Evolutionary conservation across 92 coral and sea anemone genomes (phyloP), one percentile per base, ranked within the genome.

Genomic region (Desmophyllum pertusum): DNA sequence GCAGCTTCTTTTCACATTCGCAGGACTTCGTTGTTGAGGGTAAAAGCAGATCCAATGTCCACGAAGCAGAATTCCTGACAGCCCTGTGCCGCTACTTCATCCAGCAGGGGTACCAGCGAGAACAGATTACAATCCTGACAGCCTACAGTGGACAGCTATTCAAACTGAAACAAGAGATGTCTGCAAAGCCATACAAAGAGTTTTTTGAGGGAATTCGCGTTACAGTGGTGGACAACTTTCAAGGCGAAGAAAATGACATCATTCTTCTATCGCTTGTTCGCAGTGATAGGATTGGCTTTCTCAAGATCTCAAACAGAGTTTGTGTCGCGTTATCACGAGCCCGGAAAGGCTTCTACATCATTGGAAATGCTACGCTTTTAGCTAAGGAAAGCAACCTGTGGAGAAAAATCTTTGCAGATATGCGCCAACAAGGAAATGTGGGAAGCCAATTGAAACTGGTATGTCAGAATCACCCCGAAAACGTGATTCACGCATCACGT

Each of bases 241-340:
- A 61, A 81, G 93, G 97, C 13, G 98, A 94, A 50, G 98, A 94
- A 30, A 94, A 94, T 55, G 98, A 94, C 72, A 94, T 17, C n/a
- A n/a, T n/a, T n/a, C n/a, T n/a, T n/a, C n/a, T n/a, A n/a, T n/a
- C n/a, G n/a, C n/a, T n/a, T n/a, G 98, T 94, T 5, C 92, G 98
- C 36, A 94, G 98, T 82, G 79, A 85, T 39, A 83, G 78, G 52
- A 90, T 89, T 59, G 98, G 98, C 3, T 94, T 94, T 39, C 83
- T 94, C 3, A 90, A 86, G 70, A 90, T 65, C 40, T 87, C 87
- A 29, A 94, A 94, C 73, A 93, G 98, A 23, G 91, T 94, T 64
- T 94, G 98, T 64, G 98, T 94, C 43, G 95, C 98, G 1, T 88
- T 94, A 55, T 94, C 98, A 42, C 79, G 98, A 8, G 98, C 98